phyloP scores from a whole-genome alignment of 2,797 vertebrate genomes.

The Notolepis coatsorum region DNA sequence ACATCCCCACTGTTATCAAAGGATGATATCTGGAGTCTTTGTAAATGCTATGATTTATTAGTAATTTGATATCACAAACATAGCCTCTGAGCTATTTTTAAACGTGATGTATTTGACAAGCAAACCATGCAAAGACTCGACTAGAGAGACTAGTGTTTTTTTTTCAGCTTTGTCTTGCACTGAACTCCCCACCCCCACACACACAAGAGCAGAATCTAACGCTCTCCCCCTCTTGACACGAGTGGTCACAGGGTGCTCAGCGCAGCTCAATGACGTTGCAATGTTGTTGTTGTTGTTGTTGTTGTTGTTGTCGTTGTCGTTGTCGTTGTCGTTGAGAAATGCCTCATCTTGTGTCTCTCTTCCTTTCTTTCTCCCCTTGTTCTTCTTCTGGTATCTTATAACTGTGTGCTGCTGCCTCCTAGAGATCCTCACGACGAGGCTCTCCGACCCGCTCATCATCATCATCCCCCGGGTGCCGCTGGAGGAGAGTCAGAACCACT shows the following conservation, averaged over 20 bases:
- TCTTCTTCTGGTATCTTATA: slow-evolving; percentile 51
- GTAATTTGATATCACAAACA: neutral
- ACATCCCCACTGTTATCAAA: neutral
- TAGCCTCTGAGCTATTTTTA: neutral
- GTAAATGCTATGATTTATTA: neutral
- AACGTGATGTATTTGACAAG: slow-evolving; percentile 3
- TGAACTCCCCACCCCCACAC: neutral
- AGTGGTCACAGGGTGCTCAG: slow-evolving; percentile 76
- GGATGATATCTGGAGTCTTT: neutral
- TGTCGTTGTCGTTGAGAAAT: no score
- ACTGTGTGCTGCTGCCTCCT: slow-evolving; percentile 75
- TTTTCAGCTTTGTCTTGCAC: neutral
- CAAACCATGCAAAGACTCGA: neutral
- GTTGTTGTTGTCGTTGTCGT: no score
- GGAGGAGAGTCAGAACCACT: slow-evolving; percentile 80
- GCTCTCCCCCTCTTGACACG: slow-evolving; percentile 45
- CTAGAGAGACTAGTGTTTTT: no score
- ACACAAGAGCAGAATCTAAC: neutral
- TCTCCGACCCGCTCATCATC: slow-evolving; percentile 83
- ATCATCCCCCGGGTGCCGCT: slow-evolving; percentile 83
- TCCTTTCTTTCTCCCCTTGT: slow-evolving; percentile 46
- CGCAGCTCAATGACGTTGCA: slow-evolving; percentile 25
- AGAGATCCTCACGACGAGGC: slow-evolving; percentile 81
- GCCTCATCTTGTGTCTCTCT: slow-evolving; percentile 72
- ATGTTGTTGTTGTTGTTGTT: no score